Percentiles rank a stretch among this genome's conserved stretches.
Evolutionary conservation across 1,140 invertebrate species (phyloP).

Genomic region (Plodia interpunctella): DNA sequence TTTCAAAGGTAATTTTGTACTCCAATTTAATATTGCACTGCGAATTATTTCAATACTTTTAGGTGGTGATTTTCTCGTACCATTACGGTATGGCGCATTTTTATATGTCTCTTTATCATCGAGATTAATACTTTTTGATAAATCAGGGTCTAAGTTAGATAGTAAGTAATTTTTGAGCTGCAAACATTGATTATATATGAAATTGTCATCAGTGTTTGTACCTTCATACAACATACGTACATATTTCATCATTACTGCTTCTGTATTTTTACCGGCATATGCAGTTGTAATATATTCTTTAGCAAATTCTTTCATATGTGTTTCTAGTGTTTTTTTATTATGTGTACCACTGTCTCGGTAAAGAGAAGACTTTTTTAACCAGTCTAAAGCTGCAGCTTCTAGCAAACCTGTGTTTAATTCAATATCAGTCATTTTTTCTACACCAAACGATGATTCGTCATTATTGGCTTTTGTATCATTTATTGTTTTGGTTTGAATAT

Average conservation of each 20-base stretch:
- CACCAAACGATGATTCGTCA: neutral
- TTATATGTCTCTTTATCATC: neutral
- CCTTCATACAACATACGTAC: too few relatives aligned
- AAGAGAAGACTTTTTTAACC: slow-evolving; percentile 11
- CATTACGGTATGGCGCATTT: too few relatives aligned
- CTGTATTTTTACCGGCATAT: neutral
- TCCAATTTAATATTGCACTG: neutral
- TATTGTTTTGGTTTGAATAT: neutral
- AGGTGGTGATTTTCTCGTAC: neutral
- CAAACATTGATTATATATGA: too few relatives aligned
- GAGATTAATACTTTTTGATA: too few relatives aligned
- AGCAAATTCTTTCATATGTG: slow-evolving; percentile 5
- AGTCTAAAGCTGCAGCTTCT: slow-evolving; percentile 8
- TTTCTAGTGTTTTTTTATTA: neutral
- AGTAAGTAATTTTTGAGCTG: too few relatives aligned
- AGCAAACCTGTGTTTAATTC: neutral
- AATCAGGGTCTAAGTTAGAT: too few relatives aligned
- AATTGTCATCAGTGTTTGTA: too few relatives aligned
- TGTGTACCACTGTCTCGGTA: neutral
- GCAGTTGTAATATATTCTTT: neutral
- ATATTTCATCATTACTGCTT: neutral
- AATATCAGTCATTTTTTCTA: slow-evolving; percentile 6
- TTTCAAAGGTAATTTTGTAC: neutral
- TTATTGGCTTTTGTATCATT: neutral
- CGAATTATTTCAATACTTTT: neutral